Evolutionary conservation across 2,113 vertebrate species (phyloP).

Genomic region (Siniperca chuatsi): DNA sequence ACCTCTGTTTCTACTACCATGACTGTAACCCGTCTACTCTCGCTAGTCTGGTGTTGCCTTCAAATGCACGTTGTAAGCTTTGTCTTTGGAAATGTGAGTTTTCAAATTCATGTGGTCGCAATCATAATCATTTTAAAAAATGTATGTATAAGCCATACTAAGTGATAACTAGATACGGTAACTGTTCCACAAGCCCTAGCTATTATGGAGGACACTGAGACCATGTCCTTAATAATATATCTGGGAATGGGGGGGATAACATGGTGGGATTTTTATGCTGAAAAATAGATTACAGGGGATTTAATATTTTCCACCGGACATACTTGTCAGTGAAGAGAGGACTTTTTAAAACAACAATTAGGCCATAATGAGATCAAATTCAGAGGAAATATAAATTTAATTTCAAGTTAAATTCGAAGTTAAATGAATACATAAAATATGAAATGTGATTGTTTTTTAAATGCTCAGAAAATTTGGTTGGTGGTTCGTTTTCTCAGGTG

Average conservation of each 20-base stretch:
- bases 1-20: not conserved
- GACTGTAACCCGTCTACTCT: not conserved
- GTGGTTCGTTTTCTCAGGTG: not conserved
- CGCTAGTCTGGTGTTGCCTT: slow-evolving; percentile 12
- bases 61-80: not conserved
- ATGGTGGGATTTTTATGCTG: not conserved
- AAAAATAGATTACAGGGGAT: not conserved
- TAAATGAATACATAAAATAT: not conserved
- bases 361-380: not conserved
- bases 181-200: not conserved
- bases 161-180: not conserved
- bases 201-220: not conserved
- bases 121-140: too few species aligned
- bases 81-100: fast-evolving
- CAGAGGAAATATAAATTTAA: not conserved
- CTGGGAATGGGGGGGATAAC: too few species aligned
- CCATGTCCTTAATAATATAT: not conserved
- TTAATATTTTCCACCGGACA: not conserved
- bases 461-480: not conserved
- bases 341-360: not conserved
- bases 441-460: not conserved
- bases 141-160: not conserved
- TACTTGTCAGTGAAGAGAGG: not conserved
- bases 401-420: not conserved
- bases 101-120: not conserved